These are phyloP conservation scores for Spodoptera exigua DNA, from an alignment of 2,888 invertebrate genomes.

Conservation along the genomic window DNA sequence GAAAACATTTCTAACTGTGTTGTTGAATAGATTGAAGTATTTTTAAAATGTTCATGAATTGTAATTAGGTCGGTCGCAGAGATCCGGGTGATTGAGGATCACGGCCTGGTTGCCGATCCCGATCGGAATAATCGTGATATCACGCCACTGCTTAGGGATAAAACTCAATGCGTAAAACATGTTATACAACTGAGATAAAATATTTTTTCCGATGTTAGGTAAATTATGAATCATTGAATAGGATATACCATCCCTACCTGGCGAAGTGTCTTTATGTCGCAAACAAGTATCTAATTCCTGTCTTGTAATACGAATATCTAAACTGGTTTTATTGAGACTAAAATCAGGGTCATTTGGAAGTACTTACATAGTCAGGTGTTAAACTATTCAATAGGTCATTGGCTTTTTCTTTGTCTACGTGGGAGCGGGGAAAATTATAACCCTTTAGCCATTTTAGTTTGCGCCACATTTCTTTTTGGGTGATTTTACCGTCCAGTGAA, in stretches of 20 bases:
- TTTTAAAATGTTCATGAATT: no score
- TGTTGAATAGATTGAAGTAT: no score
- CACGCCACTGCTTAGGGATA: conserved; percentile 1
- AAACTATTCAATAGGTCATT: not conserved
- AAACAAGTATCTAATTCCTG: not conserved
- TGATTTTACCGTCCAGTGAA: not conserved
- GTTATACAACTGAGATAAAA: not conserved
- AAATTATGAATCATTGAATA: no score
- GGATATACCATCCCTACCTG: not conserved
- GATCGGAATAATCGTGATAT: conserved; percentile 5
- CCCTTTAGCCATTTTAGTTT: not conserved
- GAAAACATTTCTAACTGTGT: no score
- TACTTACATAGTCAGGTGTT: conserved; percentile 2
- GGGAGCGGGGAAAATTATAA: not conserved
- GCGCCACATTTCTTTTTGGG: not conserved
- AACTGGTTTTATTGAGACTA: not conserved
- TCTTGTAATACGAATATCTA: not conserved
- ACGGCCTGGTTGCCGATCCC: no score
- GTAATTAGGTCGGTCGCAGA: no score
- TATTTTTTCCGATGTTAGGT: not conserved
- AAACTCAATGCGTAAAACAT: not conserved
- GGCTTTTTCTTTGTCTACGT: not conserved
- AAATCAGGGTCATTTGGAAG: not conserved
- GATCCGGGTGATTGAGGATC: no score
- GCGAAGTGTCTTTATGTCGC: not conserved